Conservation (phyloP, 1,140 invertebrate species). For the Eumeta japonica region DNA sequence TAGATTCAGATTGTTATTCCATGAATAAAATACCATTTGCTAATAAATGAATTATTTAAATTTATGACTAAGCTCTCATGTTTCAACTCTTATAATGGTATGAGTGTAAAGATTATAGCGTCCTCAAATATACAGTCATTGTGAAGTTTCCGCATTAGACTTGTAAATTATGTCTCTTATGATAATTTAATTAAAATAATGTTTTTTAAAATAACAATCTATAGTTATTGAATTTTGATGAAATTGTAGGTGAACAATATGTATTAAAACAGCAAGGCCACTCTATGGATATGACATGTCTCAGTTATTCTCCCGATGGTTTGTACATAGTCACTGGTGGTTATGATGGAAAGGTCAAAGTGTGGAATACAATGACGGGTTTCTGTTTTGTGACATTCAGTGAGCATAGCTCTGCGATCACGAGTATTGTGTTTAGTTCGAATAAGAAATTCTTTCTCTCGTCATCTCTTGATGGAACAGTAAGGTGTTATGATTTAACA, state of each 20-base stretch:
- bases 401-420: conserved; percentile 83
- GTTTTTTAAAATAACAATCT: too few relatives aligned
- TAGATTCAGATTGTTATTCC: too few relatives aligned
- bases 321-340: conserved; percentile 89
- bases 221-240: too few relatives aligned
- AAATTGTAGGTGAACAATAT: conserved; percentile 83
- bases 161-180: too few relatives aligned
- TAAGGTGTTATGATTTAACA: conserved; percentile 89
- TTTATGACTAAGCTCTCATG: too few relatives aligned
- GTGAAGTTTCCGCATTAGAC: too few relatives aligned
- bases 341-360: conserved; percentile 93
- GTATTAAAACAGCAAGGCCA: conserved; percentile 97
- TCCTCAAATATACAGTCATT: too few relatives aligned
- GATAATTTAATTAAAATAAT: too few relatives aligned
- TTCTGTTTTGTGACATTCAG: conserved; percentile 95
- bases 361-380: conserved; percentile 88
- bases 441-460: conserved; percentile 92
- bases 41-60: too few relatives aligned
- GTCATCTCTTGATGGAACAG: conserved; percentile 91
- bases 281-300: conserved; percentile 81
- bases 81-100: too few relatives aligned
- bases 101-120: too few relatives aligned
- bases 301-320: conserved; percentile 90
- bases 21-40: too few relatives aligned
- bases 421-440: conserved; percentile 79